These are phyloP conservation scores for Ciconia nigra DNA, from an alignment of 2,797 vertebrate genomes.

Conservation along the genomic window DNA sequence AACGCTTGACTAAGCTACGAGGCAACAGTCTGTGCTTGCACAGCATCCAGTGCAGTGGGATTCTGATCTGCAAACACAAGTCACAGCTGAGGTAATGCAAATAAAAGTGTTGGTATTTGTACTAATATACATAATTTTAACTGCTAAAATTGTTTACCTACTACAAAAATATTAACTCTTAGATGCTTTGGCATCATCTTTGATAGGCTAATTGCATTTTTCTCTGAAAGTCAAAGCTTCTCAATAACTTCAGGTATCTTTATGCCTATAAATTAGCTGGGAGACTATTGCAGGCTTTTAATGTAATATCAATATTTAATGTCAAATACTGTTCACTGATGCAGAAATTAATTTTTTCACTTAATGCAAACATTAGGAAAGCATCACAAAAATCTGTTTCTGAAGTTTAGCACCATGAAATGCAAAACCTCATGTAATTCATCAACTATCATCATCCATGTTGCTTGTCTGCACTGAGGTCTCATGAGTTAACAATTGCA, in stretches of 20 bases:
- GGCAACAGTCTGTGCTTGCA: not conserved
- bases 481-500: not conserved
- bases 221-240: not conserved
- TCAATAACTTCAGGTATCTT: not conserved
- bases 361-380: not conserved
- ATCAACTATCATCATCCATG: not conserved
- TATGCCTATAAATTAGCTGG: not conserved
- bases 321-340: not conserved
- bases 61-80: not conserved
- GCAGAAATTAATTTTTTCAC: not conserved
- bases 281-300: not conserved
- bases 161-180: not conserved
- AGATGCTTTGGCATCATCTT: not conserved
- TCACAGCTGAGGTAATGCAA: not conserved
- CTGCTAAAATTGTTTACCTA: not conserved
- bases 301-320: not conserved
- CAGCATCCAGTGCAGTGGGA: not conserved
- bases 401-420: not conserved
- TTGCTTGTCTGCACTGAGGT: not conserved
- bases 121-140: not conserved
- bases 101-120: not conserved
- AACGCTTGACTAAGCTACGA: not conserved
- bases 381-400: not conserved
- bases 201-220: not conserved
- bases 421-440: not conserved